Evolutionary conservation across 2,797 vertebrate genomes (phyloP).

Genomic region (Columba guinea): DNA sequence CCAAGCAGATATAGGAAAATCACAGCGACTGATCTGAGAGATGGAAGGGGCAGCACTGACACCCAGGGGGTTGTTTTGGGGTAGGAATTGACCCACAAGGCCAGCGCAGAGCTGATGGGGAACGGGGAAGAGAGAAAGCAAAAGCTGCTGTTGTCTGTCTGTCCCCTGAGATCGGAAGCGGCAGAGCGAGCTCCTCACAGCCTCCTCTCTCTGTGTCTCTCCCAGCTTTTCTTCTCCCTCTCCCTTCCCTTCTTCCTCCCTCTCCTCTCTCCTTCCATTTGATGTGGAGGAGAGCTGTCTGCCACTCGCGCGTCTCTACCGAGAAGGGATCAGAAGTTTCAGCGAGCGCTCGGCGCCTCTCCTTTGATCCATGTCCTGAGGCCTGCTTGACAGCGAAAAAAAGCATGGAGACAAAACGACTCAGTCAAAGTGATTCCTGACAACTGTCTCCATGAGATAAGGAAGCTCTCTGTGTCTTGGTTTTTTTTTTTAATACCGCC

Average conservation of each 20-base stretch:
- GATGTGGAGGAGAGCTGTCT: slow-evolving; percentile 82
- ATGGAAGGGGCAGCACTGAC: not conserved
- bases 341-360: slow-evolving; percentile 84
- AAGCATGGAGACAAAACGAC: slow-evolving; percentile 88
- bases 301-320: slow-evolving; percentile 80
- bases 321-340: slow-evolving; percentile 90
- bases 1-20: not conserved
- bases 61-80: not conserved
- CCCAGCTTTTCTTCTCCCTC: not conserved
- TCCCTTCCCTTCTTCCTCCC: slow-evolving; percentile 28
- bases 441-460: slow-evolving; percentile 99
- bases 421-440: slow-evolving; percentile 95
- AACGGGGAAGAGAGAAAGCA: not conserved
- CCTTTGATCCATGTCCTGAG: slow-evolving; percentile 99
- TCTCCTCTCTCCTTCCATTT: slow-evolving; percentile 77
- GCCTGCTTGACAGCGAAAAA: slow-evolving; percentile 91
- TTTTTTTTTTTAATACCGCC: slow-evolving; percentile 74
- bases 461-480: slow-evolving; percentile 79
- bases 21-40: not conserved
- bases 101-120: not conserved
- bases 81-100: not conserved
- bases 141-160: not conserved
- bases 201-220: not conserved
- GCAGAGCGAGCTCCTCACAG: not conserved
- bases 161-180: not conserved